Percentiles rank a stretch among this genome's conserved stretches.
These are phyloP conservation scores for Poecilia gillii DNA, from an alignment of 2,797 vertebrate genomes.

Conservation along the genomic window DNA sequence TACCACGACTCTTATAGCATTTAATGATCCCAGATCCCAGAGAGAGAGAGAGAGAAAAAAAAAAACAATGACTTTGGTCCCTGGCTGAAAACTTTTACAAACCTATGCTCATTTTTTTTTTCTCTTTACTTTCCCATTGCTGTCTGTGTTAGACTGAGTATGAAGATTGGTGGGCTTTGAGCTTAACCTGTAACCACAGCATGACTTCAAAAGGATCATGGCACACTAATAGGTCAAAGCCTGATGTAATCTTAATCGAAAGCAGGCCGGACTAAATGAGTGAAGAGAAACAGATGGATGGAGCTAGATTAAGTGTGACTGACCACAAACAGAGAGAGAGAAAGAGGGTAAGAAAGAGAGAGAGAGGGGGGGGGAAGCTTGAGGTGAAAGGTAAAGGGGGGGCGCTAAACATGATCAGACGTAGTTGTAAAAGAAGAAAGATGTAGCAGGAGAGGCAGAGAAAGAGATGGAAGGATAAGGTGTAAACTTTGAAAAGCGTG, in stretches of 20 bases:
- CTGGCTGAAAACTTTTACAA: conserved; percentile 67
- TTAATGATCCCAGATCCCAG: conserved; percentile 70
- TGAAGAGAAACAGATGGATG: conserved; percentile 84
- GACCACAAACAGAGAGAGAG: conserved; percentile 80
- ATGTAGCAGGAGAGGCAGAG: conserved; percentile 11
- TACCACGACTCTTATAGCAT: conserved; percentile 66
- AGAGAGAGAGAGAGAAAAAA: background rate
- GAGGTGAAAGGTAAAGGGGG: conserved; percentile 47
- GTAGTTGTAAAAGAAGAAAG: conserved; percentile 38
- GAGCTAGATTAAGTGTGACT: conserved; percentile 80
- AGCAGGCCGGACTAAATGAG: conserved; percentile 75
- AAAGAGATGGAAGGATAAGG: conserved; percentile 11
- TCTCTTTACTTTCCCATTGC: conserved; percentile 45
- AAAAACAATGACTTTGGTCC: conserved; percentile 62
- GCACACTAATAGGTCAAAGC: conserved; percentile 82
- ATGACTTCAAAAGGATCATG: conserved; percentile 79
- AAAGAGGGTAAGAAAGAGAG: conserved; percentile 53
- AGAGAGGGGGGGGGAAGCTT: conserved; percentile 40
- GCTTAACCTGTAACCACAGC: conserved; percentile 80
- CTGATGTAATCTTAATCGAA: conserved; percentile 83
- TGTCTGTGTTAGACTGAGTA: conserved; percentile 61
- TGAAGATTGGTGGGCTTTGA: conserved; percentile 75
- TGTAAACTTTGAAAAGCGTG: conserved; percentile 37
- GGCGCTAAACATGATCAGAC: conserved; percentile 49
- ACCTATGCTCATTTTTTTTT: conserved; percentile 26